Evolutionary conservation across 2,888 invertebrate genomes (phyloP).

Genomic region (Athalia cordata): DNA sequence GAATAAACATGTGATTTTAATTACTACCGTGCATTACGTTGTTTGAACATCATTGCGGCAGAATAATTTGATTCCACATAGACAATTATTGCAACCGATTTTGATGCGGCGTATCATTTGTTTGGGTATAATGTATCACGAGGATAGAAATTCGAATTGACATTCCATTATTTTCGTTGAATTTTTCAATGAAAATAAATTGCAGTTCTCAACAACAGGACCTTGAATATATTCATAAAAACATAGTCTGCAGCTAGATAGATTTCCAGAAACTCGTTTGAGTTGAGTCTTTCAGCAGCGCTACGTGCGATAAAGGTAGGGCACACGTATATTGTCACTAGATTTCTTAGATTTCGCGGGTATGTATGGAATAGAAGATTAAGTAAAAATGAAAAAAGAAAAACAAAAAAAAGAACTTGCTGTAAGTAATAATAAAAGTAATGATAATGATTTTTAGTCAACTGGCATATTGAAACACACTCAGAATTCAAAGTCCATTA

Average conservation of each 20-base stretch:
- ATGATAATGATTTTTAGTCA: conserved; percentile 29
- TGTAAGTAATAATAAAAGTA: conserved; percentile 35
- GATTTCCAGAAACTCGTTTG: neutral
- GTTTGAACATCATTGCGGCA: neutral
- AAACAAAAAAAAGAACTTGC: conserved; percentile 22
- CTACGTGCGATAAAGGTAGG: neutral
- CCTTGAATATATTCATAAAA: neutral
- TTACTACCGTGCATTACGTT: neutral
- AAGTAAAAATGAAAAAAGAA: neutral
- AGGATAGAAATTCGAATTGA: conserved; percentile 21
- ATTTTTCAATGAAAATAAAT: conserved; percentile 12
- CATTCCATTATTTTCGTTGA: conserved; percentile 34
- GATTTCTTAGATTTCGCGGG: conserved; percentile 42
- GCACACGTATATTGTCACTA: conserved; percentile 38
- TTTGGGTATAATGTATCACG: neutral
- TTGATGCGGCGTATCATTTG: conserved; percentile 2
- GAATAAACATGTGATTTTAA: conserved; percentile 9
- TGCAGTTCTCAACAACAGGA: neutral
- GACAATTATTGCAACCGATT: neutral
- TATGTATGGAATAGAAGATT: conserved; percentile 38
- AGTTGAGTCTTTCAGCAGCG: conserved; percentile 9
- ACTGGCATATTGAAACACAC: conserved; percentile 29
- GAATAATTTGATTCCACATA: conserved; percentile 7
- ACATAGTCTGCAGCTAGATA: conserved; percentile 4
- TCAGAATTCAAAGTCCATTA: conserved; percentile 38